Percentiles rank a stretch among this genome's conserved stretches.
phyloP scores from a whole-genome alignment of 1,140 invertebrate genomes.

The Coboldia fuscipes region DNA sequence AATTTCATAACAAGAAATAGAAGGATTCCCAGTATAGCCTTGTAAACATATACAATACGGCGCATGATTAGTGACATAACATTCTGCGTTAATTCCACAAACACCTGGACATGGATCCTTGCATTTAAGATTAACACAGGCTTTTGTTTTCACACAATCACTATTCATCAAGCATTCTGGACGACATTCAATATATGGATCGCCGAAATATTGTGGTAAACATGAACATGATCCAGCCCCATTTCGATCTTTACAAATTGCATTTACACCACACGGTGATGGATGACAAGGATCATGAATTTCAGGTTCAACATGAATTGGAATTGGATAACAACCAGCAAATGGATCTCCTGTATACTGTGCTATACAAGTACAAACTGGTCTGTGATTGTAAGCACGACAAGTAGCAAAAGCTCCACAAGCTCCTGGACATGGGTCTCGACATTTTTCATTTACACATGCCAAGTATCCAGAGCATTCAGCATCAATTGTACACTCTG shows the following conservation, averaged over 20 bases:
- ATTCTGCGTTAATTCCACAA: slow-evolving; percentile 51
- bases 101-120: slow-evolving; percentile 45
- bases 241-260: slow-evolving; percentile 52
- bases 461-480: slow-evolving; percentile 53
- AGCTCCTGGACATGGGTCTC: slow-evolving; percentile 47
- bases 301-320: slow-evolving; percentile 10
- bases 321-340: slow-evolving; percentile 30
- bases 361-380: slow-evolving; percentile 45
- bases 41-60: slow-evolving; percentile 47
- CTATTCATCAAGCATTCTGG: slow-evolving; percentile 48
- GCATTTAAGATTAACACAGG: slow-evolving; percentile 46
- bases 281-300: slow-evolving; percentile 38
- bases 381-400: slow-evolving; percentile 48
- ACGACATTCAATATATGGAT: slow-evolving; percentile 50
- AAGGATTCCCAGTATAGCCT: slow-evolving; percentile 51
- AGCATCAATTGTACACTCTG: slow-evolving; percentile 51
- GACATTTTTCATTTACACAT: slow-evolving; percentile 52
- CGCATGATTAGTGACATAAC: slow-evolving; percentile 48
- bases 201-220: slow-evolving; percentile 44
- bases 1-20: slow-evolving; percentile 31
- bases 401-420: slow-evolving; percentile 49
- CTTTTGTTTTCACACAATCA: slow-evolving; percentile 41
- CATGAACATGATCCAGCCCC: slow-evolving; percentile 51
- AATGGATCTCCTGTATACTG: slow-evolving; percentile 60
- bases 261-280: slow-evolving; percentile 59